Base-by-base conservation (phyloP, 2,113 vertebrate species). In the Ictalurus punctatus region DNA sequence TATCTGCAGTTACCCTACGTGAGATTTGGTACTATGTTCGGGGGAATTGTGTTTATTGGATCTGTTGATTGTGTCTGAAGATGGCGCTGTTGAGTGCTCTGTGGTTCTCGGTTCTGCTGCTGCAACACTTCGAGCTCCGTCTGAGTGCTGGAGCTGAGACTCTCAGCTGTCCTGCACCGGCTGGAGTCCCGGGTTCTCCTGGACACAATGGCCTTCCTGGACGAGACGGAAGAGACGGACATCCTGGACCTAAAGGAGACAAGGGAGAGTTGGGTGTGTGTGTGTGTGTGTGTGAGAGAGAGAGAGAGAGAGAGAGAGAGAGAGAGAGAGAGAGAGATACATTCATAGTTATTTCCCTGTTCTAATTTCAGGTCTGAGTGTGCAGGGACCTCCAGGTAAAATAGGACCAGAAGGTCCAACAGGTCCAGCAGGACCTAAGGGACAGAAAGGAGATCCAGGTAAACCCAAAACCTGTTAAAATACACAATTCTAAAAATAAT, bases 181-280 rank as follows among this genome's bases (percentile, higher is more conserved):
- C 81, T 87, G 89, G 87, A 23, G 86, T 89, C 34, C 89, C 89
- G 34, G 90, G 88, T 4, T 76, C 48, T 87, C 91, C 90, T 9
- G 88, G 91, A 79, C 85, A 84, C 71, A 86, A 86, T 1, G 88
- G 91, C 13, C n/a, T 83, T 25, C 88, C 86, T 37, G 90, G 91
- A 1, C 89, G 79, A 87, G 89, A 89, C 30, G 86, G 88, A 0
- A 87, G 83, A 81, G 86, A 91, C 1, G 89, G 91, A 73, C 10
- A 27, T 5, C 2, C 37, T 34, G 88, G 91, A 65, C 84, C n/a
- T 3, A 90, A 91, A 71, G 88, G 91, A 71, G 85, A 92, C 59
- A 92, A 52, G 63, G 91, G 91, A 84, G 91, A 92, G 37, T 52
- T 44, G 78, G 86, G 63, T 67, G 63, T 67, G 63, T 67, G 63